phyloP scores from a whole-genome alignment of 2,888 invertebrate genomes.

The Maniola hyperantus region DNA sequence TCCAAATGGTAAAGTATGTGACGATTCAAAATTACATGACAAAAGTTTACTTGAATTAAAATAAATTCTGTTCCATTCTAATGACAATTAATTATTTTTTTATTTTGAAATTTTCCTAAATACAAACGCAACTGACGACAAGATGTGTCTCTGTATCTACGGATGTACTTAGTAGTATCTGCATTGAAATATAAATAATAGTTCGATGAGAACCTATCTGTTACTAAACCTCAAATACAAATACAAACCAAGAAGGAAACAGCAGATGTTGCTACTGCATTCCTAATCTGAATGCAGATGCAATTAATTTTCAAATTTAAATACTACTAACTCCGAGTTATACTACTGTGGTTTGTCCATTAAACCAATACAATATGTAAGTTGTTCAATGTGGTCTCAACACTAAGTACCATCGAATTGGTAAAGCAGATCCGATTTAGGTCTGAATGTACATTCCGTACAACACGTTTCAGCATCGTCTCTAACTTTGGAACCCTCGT shows the following conservation, averaged over 20 bases:
- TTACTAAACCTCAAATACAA: not conserved
- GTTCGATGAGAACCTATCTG: too few relatives aligned
- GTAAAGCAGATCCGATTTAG: conserved; percentile 2
- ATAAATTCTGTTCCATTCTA: too few relatives aligned
- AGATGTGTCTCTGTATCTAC: too few relatives aligned
- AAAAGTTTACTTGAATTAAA: too few relatives aligned
- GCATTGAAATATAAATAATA: too few relatives aligned
- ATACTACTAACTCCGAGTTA: not conserved
- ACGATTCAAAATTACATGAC: too few relatives aligned
- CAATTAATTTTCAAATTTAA: not conserved
- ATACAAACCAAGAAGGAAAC: not conserved
- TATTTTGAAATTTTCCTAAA: too few relatives aligned
- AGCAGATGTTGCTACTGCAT: not conserved
- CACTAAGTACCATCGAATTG: not conserved
- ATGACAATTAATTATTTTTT: too few relatives aligned
- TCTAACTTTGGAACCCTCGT: not conserved
- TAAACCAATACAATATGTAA: not conserved
- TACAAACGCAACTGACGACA: too few relatives aligned
- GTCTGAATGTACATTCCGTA: not conserved
- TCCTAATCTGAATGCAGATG: not conserved
- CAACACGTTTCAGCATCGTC: not conserved
- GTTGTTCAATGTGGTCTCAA: not conserved
- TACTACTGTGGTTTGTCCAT: not conserved
- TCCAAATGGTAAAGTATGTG: too few relatives aligned
- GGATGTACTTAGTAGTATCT: too few relatives aligned